Evolutionary conservation across 2,113 vertebrate genomes (phyloP).

Genomic region (Columba janthina): DNA sequence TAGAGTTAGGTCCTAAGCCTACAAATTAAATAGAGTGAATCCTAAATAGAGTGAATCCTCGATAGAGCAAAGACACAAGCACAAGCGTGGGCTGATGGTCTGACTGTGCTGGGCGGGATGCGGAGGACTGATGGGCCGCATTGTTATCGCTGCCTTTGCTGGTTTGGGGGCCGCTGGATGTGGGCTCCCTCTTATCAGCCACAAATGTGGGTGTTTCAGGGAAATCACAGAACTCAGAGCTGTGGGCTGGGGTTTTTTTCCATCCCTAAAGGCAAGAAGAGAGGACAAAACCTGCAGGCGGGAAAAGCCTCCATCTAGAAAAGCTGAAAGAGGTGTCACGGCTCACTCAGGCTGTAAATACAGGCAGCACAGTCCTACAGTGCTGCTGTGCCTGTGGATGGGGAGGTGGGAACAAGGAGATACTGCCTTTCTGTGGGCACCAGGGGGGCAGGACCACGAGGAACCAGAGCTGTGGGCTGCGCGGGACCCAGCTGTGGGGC

Average conservation of each 20-base stretch:
- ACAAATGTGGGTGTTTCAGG: background rate
- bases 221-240: background rate
- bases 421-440: accelerated
- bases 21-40: background rate
- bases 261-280: background rate
- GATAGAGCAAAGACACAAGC: background rate
- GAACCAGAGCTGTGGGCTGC: accelerated
- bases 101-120: background rate
- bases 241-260: background rate
- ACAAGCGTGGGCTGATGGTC: background rate
- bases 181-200: background rate
- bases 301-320: background rate
- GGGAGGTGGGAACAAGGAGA: background rate
- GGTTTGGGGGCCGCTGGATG: background rate
- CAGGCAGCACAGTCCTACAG: background rate
- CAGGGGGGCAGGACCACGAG: background rate
- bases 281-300: background rate
- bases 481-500: background rate
- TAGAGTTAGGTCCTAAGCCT: background rate
- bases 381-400: background rate
- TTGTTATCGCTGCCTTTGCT: background rate
- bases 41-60: background rate
- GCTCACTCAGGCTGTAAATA: background rate
- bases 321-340: accelerated
- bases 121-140: accelerated